phyloP scores from a whole-genome alignment of 2,888 invertebrate genomes.

The Candidula unifasciata region DNA sequence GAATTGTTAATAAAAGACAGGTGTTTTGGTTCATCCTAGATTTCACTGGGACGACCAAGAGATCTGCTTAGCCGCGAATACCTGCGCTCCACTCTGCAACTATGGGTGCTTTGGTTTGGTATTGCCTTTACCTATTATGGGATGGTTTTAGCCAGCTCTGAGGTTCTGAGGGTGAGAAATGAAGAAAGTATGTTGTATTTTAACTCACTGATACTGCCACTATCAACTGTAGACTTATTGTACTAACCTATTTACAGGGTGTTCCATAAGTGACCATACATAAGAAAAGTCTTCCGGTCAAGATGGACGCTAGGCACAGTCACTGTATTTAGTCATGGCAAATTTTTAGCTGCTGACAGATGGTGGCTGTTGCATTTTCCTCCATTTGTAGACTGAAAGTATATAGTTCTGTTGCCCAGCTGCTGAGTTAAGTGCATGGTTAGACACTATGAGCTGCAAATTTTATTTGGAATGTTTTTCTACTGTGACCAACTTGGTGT shows the following conservation, averaged over 20 bases:
- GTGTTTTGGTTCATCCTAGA: conserved; percentile 17
- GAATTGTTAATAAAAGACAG: background rate
- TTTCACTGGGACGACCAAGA: conserved; percentile 45
- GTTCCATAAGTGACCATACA: too few relatives aligned
- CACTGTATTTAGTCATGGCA: too few relatives aligned
- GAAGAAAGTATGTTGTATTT: conserved; percentile 46
- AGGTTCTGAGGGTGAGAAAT: conserved; percentile 65
- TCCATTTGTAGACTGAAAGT: too few relatives aligned
- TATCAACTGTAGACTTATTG: background rate
- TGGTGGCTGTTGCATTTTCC: too few relatives aligned
- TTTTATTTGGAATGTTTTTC: too few relatives aligned
- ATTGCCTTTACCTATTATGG: conserved; percentile 77
- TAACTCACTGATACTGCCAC: background rate
- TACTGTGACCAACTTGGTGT: too few relatives aligned
- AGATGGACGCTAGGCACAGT: too few relatives aligned
- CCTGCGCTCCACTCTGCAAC: conserved; percentile 69
- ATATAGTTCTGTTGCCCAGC: too few relatives aligned
- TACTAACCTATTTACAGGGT: background rate
- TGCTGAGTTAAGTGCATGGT: too few relatives aligned
- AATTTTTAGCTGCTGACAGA: too few relatives aligned
- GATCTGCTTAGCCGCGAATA: conserved; percentile 63
- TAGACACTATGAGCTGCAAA: too few relatives aligned
- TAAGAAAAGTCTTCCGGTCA: too few relatives aligned
- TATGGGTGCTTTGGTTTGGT: conserved; percentile 77
- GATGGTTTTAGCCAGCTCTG: conserved; percentile 77